These are phyloP conservation scores for Tetraodon nigroviridis DNA, from an alignment of 2,113 vertebrate species.

Conservation along the genomic window DNA sequence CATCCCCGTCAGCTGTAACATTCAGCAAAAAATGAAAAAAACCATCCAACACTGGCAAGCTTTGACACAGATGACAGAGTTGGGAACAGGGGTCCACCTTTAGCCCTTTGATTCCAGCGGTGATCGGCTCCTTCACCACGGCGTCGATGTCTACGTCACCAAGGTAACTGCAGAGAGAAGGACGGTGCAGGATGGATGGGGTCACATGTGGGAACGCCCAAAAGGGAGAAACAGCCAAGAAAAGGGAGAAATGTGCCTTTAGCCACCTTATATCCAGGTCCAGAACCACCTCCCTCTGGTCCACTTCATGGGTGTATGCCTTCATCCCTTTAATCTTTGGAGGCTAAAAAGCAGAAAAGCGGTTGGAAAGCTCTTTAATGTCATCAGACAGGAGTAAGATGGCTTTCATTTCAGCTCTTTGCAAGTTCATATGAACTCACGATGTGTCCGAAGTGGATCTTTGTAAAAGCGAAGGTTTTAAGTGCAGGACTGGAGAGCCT, in stretches of 20 bases:
- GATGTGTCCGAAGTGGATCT: conserved; percentile 86
- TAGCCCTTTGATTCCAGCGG: conserved; percentile 85
- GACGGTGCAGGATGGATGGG: background rate
- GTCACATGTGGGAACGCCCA: background rate
- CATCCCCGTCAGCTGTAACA: conserved; percentile 82
- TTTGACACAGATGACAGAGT: background rate
- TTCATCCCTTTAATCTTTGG: conserved; percentile 85
- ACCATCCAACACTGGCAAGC: no score
- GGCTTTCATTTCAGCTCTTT: background rate
- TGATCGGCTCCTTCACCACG: conserved; percentile 81
- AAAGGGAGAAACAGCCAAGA: background rate
- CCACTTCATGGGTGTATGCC: conserved; percentile 81
- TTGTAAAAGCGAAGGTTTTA: conserved; percentile 88
- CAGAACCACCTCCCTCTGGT: conserved; percentile 82
- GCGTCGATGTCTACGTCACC: conserved; percentile 90
- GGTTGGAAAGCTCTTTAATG: background rate
- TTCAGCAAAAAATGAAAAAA: background rate
- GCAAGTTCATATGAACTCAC: conserved; percentile 61
- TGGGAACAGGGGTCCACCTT: conserved; percentile 68
- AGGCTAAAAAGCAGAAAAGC: conserved; percentile 73
- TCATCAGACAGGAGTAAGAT: background rate
- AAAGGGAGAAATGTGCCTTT: background rate
- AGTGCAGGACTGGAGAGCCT: conserved; percentile 79
- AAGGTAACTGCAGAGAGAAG: conserved; percentile 75
- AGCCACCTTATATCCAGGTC: conserved; percentile 86